Percentiles rank a stretch among this genome's conserved stretches.
Evolutionary conservation across 2,888 invertebrate species (phyloP).

Genomic region (Heliconius cydno): DNA sequence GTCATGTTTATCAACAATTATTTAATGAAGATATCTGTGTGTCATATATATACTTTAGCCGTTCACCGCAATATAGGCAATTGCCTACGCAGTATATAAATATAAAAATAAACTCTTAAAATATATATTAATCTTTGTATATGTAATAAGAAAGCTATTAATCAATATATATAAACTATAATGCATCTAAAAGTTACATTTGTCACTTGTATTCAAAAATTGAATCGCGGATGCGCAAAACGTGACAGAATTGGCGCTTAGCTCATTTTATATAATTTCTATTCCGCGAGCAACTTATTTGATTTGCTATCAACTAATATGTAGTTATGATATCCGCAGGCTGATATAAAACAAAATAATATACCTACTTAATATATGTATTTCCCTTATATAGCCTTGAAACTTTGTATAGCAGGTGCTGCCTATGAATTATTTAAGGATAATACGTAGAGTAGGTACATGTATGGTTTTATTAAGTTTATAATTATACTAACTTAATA

Average conservation of each 20-base stretch:
- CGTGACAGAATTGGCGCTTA: slow-evolving; percentile 56
- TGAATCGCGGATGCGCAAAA: slow-evolving; percentile 58
- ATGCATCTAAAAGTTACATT: slow-evolving; percentile 2
- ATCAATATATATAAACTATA: background rate
- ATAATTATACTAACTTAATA: slow-evolving; percentile 13
- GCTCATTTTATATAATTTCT: slow-evolving; percentile 64
- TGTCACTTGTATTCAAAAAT: background rate
- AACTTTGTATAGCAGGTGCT: slow-evolving; percentile 29
- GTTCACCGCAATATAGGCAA: background rate
- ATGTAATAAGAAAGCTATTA: background rate
- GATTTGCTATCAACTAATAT: slow-evolving; percentile 68
- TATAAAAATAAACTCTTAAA: no score
- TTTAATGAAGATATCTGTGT: background rate
- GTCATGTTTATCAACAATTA: background rate
- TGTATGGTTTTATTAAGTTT: background rate
- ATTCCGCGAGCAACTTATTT: slow-evolving; percentile 59
- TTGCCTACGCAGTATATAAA: background rate
- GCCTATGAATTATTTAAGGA: slow-evolving; percentile 24
- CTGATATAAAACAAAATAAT: slow-evolving; percentile 18
- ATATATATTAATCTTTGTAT: background rate
- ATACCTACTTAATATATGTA: slow-evolving; percentile 5
- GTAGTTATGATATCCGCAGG: slow-evolving; percentile 53
- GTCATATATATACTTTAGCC: background rate
- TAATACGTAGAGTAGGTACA: background rate
- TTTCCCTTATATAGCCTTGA: slow-evolving; percentile 29